A percentile compares a stretch with the other conserved stretches of the same genome.
These are phyloP conservation scores for Tortrix viridana DNA, from an alignment of 2,888 invertebrate genomes.

Conservation along the genomic window DNA sequence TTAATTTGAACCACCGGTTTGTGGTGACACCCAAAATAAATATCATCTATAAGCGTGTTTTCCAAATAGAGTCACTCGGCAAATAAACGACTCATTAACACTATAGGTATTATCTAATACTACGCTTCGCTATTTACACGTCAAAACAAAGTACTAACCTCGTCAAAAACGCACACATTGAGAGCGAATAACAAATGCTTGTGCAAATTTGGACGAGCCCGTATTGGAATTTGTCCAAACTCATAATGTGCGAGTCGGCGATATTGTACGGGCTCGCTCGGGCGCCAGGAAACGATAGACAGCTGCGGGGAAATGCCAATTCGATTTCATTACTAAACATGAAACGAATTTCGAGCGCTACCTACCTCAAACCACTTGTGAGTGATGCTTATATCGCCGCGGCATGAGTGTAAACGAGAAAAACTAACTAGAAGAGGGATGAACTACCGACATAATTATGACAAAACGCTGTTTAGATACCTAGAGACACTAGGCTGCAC, in stretches of 20 bases:
- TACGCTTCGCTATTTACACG: not conserved
- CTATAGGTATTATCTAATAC: conserved; percentile 7
- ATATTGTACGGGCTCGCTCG: not conserved
- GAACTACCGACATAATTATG: too few relatives aligned
- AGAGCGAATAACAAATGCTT: conserved; percentile 14
- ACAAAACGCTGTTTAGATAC: too few relatives aligned
- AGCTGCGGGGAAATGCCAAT: conserved; percentile 11
- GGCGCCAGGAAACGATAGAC: conserved; percentile 21
- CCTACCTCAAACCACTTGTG: too few relatives aligned
- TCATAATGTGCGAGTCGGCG: conserved; percentile 3
- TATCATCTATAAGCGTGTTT: not conserved
- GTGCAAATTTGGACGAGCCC: conserved; percentile 10
- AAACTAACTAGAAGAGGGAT: too few relatives aligned
- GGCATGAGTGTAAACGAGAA: too few relatives aligned
- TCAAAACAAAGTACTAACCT: conserved; percentile 6
- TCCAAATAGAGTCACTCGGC: conserved; percentile 1
- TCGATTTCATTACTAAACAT: conserved; percentile 8
- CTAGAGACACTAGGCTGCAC: too few relatives aligned
- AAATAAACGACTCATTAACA: conserved; percentile 9
- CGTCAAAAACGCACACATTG: conserved; percentile 9
- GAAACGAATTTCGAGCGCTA: not conserved
- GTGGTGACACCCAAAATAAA: too few relatives aligned
- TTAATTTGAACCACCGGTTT: too few relatives aligned
- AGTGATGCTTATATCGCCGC: too few relatives aligned
- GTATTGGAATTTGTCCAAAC: conserved; percentile 29